phyloP scores from a whole-genome alignment of 2,113 vertebrate genomes.

The Pterocles gutturalis region DNA sequence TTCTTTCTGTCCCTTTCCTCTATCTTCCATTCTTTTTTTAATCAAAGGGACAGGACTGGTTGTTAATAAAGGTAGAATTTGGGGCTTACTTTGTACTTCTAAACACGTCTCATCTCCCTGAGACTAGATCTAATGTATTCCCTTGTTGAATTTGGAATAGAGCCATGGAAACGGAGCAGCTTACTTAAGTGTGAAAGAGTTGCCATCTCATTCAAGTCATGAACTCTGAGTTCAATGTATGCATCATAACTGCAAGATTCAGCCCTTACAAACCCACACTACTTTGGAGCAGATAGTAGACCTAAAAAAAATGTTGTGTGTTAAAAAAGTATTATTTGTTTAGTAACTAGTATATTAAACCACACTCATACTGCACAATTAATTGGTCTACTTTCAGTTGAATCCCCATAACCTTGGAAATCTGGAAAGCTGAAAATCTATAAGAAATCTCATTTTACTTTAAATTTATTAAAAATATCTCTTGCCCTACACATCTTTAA shows the following conservation, averaged over 20 bases:
- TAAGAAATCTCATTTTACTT: background rate
- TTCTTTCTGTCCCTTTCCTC: background rate
- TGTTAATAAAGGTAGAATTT: background rate
- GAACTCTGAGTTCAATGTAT: background rate
- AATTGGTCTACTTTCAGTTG: constrained; percentile 1
- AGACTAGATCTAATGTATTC: background rate
- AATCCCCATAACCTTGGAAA: background rate
- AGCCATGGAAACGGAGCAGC: background rate
- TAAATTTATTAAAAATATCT: background rate
- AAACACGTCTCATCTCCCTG: background rate
- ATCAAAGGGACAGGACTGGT: background rate
- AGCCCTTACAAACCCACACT: background rate
- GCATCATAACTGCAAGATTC: background rate
- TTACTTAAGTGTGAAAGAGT: background rate
- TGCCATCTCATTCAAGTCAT: background rate
- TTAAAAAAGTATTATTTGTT: constrained; percentile 20
- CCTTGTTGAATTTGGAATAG: background rate
- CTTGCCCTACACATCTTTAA: constrained; percentile 48
- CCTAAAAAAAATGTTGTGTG: background rate
- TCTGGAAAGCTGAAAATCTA: background rate
- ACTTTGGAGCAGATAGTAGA: background rate
- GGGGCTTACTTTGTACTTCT: background rate
- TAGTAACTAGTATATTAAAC: constrained; percentile 52
- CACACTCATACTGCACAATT: background rate
- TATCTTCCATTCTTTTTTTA: background rate